A percentile compares a stretch with the other conserved stretches of the same genome.
Conservation (phyloP, 2,888 invertebrate genomes). For the Tachina fera region DNA sequence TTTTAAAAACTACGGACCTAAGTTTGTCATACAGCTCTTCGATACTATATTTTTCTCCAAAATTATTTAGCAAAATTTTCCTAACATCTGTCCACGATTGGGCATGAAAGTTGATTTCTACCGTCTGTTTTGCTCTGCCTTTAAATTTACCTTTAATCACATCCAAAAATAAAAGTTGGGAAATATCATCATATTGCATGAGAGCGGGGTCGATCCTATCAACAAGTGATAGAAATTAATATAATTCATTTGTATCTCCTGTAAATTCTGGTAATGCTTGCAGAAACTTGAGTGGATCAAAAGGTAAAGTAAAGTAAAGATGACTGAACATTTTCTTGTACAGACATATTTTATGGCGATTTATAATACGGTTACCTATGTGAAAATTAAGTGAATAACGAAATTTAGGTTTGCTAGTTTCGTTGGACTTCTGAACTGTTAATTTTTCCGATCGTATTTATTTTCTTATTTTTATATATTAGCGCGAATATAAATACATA, state of each 20-base stretch:
- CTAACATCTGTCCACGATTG: neutral
- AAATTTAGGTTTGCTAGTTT: no score
- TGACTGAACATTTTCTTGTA: neutral
- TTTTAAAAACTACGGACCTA: neutral
- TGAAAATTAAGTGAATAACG: no score
- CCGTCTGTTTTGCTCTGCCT: neutral
- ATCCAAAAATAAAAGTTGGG: neutral
- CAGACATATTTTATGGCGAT: no score
- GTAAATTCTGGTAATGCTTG: conserved; percentile 22
- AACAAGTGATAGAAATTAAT: neutral
- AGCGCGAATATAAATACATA: no score
- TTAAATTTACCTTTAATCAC: neutral
- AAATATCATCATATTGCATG: neutral
- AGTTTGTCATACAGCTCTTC: conserved; percentile 1
- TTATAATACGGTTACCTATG: no score
- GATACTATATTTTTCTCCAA: neutral
- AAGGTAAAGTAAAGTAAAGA: neutral
- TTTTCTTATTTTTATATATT: no score
- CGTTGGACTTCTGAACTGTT: neutral
- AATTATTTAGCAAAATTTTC: neutral
- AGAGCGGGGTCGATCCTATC: neutral
- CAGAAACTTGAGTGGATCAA: conserved; percentile 15
- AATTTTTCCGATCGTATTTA: neutral
- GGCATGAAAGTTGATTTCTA: conserved; percentile 16
- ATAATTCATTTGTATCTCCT: conserved; percentile 3